phyloP scores from a whole-genome alignment of 2,888 invertebrate genomes.

The Abrostola tripartita region DNA sequence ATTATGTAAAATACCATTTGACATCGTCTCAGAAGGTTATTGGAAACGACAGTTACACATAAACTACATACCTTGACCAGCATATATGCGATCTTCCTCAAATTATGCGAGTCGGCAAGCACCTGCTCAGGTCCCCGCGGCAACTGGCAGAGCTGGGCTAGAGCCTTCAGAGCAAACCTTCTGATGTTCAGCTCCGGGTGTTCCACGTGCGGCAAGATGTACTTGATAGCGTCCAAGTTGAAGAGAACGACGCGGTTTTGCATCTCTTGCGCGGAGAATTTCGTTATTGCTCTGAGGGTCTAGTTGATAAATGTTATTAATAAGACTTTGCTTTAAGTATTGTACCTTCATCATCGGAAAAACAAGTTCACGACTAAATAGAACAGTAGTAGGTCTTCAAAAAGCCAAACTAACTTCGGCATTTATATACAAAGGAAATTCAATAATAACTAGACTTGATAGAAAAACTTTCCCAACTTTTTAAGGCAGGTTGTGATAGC shows the following conservation, averaged over 20 bases:
- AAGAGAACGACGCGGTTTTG: slow-evolving; percentile 74
- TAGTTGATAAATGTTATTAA: slow-evolving; percentile 40
- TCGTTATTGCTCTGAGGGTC: slow-evolving; percentile 83
- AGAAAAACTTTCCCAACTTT: no score
- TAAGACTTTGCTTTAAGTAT: no score
- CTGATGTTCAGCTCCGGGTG: slow-evolving; percentile 77
- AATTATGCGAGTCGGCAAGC: slow-evolving; percentile 71
- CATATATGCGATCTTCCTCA: slow-evolving; percentile 79
- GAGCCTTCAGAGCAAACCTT: slow-evolving; percentile 85
- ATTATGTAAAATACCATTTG: no score
- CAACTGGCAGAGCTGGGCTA: slow-evolving; percentile 85
- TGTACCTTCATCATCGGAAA: no score
- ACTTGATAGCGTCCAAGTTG: slow-evolving; percentile 73
- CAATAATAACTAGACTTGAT: no score
- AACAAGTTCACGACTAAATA: neutral
- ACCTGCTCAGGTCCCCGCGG: slow-evolving; percentile 83
- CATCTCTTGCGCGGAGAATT: slow-evolving; percentile 80
- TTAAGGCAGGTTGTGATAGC: no score
- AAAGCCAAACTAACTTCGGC: neutral
- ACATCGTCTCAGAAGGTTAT: no score
- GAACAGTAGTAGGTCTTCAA: neutral
- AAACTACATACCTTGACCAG: slow-evolving; percentile 71
- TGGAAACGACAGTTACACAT: neutral
- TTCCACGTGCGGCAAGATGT: slow-evolving; percentile 77
- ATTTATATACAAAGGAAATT: neutral